Evolutionary conservation across 2,888 invertebrate species (phyloP).

Genomic region (Tachina lurida): DNA sequence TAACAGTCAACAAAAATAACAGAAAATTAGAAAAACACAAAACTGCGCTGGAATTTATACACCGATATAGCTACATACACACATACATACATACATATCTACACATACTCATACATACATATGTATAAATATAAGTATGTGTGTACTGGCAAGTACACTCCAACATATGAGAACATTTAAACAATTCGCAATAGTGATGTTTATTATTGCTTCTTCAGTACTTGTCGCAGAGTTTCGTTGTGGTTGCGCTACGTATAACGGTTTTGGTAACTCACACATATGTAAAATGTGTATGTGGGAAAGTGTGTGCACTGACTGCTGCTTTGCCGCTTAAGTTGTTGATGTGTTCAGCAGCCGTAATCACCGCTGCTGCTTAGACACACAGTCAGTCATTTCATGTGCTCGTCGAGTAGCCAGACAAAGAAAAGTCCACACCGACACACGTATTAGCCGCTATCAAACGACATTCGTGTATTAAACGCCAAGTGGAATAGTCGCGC

Average conservation of each 20-base stretch:
- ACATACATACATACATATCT: background rate
- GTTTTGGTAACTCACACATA: slow-evolving; percentile 51
- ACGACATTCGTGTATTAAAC: slow-evolving; percentile 73
- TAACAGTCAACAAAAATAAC: slow-evolving; percentile 35
- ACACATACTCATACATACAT: background rate
- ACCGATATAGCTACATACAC: slow-evolving; percentile 48
- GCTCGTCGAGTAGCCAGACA: slow-evolving; percentile 42
- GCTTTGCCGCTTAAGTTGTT: slow-evolving; percentile 53
- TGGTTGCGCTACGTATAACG: slow-evolving; percentile 67
- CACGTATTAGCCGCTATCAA: slow-evolving; percentile 70
- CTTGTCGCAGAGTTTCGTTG: slow-evolving; percentile 63
- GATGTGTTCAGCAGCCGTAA: slow-evolving; percentile 48
- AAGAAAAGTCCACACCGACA: slow-evolving; percentile 61
- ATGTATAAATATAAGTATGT: background rate
- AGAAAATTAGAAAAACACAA: slow-evolving; percentile 17
- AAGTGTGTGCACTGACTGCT: slow-evolving; percentile 37
- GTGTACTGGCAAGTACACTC: background rate
- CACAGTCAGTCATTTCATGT: slow-evolving; percentile 25
- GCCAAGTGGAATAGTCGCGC: slow-evolving; percentile 71
- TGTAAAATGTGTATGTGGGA: slow-evolving; percentile 33
- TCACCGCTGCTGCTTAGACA: slow-evolving; percentile 70
- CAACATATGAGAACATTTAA: slow-evolving; percentile 53
- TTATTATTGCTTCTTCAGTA: slow-evolving; percentile 60
- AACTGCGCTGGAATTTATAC: slow-evolving; percentile 67
- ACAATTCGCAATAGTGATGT: slow-evolving; percentile 69